A percentile compares a stretch with the other conserved stretches of the same genome.
phyloP scores from a whole-genome alignment of 2,888 invertebrate genomes.

The Leucozona laternaria region DNA sequence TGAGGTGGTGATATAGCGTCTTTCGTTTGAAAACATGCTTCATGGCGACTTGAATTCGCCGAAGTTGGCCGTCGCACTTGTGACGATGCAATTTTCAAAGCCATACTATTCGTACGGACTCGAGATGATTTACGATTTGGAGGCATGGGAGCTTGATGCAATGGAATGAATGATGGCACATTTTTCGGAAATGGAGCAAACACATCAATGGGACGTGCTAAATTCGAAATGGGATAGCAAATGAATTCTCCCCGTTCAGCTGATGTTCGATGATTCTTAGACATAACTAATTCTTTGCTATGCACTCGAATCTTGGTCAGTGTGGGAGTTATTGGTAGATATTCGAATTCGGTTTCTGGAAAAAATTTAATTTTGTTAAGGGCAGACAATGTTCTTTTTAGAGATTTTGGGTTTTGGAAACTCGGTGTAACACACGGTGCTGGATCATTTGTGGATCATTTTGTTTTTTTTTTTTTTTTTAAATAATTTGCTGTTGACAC shows the following conservation, averaged over 20 bases:
- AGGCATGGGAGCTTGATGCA: constrained; percentile 89
- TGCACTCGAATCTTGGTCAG: constrained; percentile 92
- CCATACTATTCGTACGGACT: constrained; percentile 85
- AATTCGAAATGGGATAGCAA: constrained; percentile 86
- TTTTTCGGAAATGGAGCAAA: constrained; percentile 87
- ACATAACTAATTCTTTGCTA: constrained; percentile 82
- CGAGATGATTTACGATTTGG: constrained; percentile 91
- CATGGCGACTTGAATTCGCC: constrained; percentile 79
- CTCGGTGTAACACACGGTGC: constrained; percentile 68
- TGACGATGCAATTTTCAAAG: constrained; percentile 86
- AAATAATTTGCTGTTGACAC: constrained; percentile 32
- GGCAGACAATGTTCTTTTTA: not conserved
- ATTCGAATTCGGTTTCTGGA: constrained; percentile 90
- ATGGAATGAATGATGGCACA: constrained; percentile 85
- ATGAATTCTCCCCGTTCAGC: constrained; percentile 85
- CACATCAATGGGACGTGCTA: constrained; percentile 80
- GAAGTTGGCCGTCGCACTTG: constrained; percentile 78
- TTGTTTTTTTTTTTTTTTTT: not conserved
- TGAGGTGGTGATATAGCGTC: constrained; percentile 75
- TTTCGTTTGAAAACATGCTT: constrained; percentile 82
- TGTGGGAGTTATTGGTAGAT: constrained; percentile 92
- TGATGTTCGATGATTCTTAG: constrained; percentile 74
- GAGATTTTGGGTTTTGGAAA: constrained; percentile 6
- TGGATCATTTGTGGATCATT: not conserved
- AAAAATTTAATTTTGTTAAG: constrained; percentile 22